Evolutionary conservation across 2,113 vertebrate genomes (phyloP).

Genomic region (Monarcha castaneiventris): DNA sequence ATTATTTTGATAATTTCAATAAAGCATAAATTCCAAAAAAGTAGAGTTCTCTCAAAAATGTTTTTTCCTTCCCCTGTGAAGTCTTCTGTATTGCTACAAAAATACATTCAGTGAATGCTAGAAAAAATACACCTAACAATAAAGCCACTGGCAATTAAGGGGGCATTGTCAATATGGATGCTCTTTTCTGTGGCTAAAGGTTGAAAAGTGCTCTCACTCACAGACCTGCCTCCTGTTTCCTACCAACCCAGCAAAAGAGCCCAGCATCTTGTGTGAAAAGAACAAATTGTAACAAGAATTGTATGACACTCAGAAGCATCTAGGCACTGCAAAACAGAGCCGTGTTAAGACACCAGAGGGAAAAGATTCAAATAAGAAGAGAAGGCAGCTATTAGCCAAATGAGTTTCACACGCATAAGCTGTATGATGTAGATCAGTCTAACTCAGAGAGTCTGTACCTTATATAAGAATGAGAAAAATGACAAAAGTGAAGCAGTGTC

Average conservation of each 20-base stretch:
- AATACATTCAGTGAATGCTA: background rate
- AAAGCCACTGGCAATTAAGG: background rate
- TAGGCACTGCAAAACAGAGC: background rate
- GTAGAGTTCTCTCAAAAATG: background rate
- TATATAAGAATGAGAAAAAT: background rate
- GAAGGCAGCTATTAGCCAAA: background rate
- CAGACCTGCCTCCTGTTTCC: background rate
- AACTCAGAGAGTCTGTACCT: background rate
- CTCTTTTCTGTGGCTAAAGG: background rate
- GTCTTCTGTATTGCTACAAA: background rate
- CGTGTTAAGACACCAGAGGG: background rate
- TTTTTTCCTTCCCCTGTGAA: background rate
- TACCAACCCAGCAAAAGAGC: background rate
- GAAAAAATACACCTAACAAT: background rate
- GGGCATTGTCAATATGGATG: background rate
- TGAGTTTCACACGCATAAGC: background rate
- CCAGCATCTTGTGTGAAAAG: background rate
- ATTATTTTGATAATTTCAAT: background rate
- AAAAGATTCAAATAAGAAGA: background rate
- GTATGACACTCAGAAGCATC: rapidly evolving
- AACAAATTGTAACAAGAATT: background rate
- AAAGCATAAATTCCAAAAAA: background rate
- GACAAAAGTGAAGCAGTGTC: background rate
- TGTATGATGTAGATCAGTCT: background rate
- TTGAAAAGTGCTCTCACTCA: background rate